A percentile compares a stretch with the other conserved stretches of the same genome.
Evolutionary conservation across 1,140 invertebrate genomes (phyloP).

Genomic region (Rhopalosiphum maidis): DNA sequence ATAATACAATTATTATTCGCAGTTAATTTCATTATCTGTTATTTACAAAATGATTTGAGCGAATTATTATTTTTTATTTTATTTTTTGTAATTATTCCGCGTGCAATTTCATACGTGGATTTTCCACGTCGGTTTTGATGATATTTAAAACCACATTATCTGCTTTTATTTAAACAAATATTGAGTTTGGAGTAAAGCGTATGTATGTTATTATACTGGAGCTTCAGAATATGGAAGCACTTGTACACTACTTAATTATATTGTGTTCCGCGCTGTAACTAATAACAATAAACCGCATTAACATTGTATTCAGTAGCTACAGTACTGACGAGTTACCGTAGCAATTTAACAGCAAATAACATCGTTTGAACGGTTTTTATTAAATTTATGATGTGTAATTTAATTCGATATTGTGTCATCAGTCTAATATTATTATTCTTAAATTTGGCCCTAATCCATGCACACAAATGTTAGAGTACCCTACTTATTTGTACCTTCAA

Average conservation of each 20-base stretch:
- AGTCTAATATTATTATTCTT: background rate
- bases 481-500: background rate
- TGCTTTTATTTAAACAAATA: background rate
- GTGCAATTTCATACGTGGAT: background rate
- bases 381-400: background rate
- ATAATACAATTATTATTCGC: slow-evolving; percentile 6
- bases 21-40: background rate
- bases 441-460: background rate
- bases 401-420: background rate
- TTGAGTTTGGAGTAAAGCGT: background rate
- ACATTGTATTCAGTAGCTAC: background rate
- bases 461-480: background rate
- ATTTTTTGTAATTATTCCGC: background rate
- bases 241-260: background rate
- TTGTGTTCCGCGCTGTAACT: background rate
- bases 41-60: background rate
- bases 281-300: background rate
- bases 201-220: background rate
- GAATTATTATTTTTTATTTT: background rate
- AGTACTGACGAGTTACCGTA: background rate
- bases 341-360: background rate
- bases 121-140: background rate
- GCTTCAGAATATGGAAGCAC: background rate
- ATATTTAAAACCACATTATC: background rate
- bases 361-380: background rate